These are phyloP conservation scores for Scotopteryx bipunctaria DNA, from an alignment of 2,888 invertebrate species.

Conservation along the genomic window DNA sequence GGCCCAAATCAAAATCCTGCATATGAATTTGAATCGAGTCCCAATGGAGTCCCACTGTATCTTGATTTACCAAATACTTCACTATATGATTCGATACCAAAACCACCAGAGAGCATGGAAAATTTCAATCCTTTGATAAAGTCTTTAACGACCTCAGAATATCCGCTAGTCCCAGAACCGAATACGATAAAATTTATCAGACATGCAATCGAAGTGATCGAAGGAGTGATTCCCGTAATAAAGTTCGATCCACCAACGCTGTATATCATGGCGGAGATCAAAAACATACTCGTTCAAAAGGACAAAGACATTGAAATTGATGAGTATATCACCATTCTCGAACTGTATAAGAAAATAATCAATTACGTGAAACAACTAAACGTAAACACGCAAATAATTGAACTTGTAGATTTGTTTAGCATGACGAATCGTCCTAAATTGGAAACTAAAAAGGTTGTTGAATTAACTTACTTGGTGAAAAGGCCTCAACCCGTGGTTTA, in stretches of 20 bases:
- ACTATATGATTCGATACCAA: not conserved
- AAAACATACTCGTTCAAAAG: slow-evolving; percentile 5
- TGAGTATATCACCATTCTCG: slow-evolving; percentile 19
- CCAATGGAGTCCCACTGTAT: not conserved
- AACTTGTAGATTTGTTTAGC: slow-evolving; percentile 24
- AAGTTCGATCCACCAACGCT: slow-evolving; percentile 19
- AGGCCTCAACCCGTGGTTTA: slow-evolving; percentile 50
- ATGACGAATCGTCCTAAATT: slow-evolving; percentile 52
- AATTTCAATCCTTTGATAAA: not conserved
- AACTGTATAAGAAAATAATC: slow-evolving; percentile 27
- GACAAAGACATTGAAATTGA: slow-evolving; percentile 19
- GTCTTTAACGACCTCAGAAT: not conserved
- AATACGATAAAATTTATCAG: slow-evolving; percentile 12
- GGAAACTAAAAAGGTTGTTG: slow-evolving; percentile 51
- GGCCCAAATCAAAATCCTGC: not conserved
- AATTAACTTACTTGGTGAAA: slow-evolving; percentile 62
- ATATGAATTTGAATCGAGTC: not conserved
- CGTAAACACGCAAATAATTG: slow-evolving; percentile 37
- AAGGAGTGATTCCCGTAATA: slow-evolving; percentile 7
- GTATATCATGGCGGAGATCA: slow-evolving; percentile 4
- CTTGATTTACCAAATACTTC: not conserved
- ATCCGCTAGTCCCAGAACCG: not conserved
- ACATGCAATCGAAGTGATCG: slow-evolving; percentile 11
- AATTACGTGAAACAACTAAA: slow-evolving; percentile 34
- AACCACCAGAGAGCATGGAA: no score